Evolutionary conservation across 2,888 invertebrate species (phyloP).

Genomic region (Eupithecia inturbata): DNA sequence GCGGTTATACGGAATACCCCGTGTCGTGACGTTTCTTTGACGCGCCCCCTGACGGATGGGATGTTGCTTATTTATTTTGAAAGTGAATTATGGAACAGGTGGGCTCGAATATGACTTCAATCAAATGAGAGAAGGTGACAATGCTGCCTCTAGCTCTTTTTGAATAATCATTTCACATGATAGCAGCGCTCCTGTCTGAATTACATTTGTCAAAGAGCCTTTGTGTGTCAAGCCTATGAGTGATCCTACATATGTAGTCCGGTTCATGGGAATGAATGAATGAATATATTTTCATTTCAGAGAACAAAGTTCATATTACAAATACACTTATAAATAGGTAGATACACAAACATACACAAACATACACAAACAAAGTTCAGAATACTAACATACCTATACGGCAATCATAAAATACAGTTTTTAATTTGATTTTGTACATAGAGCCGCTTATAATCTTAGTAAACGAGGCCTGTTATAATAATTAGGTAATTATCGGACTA

Average conservation of each 20-base stretch:
- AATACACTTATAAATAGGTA: no score
- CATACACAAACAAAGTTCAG: no score
- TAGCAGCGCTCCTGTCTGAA: not conserved
- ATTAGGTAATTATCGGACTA: no score
- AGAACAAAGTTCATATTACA: no score
- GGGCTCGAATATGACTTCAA: conserved; percentile 16
- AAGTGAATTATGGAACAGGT: conserved; percentile 28
- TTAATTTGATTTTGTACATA: not conserved
- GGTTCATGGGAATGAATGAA: no score
- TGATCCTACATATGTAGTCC: not conserved
- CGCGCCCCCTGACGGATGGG: conserved; percentile 28
- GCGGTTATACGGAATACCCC: conserved; percentile 1
- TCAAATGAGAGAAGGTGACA: conserved; percentile 13
- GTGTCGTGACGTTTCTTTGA: conserved; percentile 31
- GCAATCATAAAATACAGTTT: not conserved
- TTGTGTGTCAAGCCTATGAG: not conserved
- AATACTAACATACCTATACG: no score
- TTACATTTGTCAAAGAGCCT: conserved; percentile 12
- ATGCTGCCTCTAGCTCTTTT: conserved; percentile 11
- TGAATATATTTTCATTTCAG: no score
- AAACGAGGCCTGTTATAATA: not conserved
- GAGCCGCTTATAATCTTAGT: not conserved
- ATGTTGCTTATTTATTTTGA: conserved; percentile 26
- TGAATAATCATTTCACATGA: conserved; percentile 5
- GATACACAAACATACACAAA: no score